Conservation (phyloP, 2,888 invertebrate species). For the Synergus japonicus region DNA sequence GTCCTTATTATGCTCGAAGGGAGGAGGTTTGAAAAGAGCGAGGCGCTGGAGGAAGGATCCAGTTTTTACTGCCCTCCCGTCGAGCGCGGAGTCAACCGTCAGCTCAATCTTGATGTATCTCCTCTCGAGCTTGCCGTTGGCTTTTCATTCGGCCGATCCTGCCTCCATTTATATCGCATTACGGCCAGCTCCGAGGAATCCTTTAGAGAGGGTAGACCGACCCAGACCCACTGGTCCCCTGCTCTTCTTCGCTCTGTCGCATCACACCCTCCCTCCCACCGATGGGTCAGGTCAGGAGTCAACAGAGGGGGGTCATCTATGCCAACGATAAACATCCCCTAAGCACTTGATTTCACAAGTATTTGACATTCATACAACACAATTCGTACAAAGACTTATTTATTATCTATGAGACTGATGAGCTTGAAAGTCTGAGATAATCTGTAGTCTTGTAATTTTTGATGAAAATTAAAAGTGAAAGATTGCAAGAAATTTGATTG, state of each 20-base stretch:
- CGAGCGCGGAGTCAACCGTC: constrained; percentile 70
- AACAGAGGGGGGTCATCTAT: constrained; percentile 61
- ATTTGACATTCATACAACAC: neutral
- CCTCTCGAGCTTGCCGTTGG: constrained; percentile 53
- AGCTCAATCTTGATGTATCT: constrained; percentile 76
- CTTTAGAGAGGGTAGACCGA: constrained; percentile 60
- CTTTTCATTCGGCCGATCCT: constrained; percentile 52
- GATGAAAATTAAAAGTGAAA: constrained; percentile 2
- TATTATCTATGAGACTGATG: no score
- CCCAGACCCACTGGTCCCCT: constrained; percentile 62
- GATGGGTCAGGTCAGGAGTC: constrained; percentile 67
- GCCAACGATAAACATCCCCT: constrained; percentile 51
- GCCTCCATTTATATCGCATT: constrained; percentile 73
- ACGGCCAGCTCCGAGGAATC: constrained; percentile 62
- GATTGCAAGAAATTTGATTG: neutral
- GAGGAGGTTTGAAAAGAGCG: constrained; percentile 61
- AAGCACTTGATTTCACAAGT: constrained; percentile 6
- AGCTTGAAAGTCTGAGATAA: no score
- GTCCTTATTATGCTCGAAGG: constrained; percentile 70
- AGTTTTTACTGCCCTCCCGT: constrained; percentile 71
- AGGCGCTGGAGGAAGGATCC: constrained; percentile 65
- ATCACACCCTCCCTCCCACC: constrained; percentile 52
- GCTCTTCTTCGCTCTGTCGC: constrained; percentile 56
- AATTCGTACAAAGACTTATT: no score
- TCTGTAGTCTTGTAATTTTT: no score